Evolutionary conservation across 2,113 vertebrate species (phyloP).

Genomic region (Tachuris rubrigastra): DNA sequence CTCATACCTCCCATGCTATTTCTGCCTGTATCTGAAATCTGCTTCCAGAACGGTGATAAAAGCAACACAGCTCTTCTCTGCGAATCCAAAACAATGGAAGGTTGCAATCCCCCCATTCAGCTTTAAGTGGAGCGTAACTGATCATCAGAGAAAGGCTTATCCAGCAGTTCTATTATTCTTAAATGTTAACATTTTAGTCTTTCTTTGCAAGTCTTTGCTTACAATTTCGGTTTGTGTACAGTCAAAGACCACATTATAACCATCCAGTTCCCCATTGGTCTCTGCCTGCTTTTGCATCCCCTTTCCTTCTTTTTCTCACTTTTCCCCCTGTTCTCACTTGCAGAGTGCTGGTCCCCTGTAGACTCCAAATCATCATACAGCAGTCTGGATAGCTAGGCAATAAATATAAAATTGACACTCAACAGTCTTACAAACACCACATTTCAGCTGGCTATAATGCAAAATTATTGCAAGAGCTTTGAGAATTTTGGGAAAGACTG

Average conservation of each 20-base stretch:
- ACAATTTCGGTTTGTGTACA: background rate
- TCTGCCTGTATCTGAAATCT: background rate
- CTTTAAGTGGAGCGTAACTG: background rate
- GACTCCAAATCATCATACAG: background rate
- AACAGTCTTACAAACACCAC: background rate
- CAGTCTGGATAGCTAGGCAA: background rate
- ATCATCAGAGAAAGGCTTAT: background rate
- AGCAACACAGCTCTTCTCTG: background rate
- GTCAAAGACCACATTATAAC: background rate
- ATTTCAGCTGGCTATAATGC: background rate
- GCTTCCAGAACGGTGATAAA: background rate
- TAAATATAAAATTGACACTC: background rate
- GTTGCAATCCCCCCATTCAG: background rate
- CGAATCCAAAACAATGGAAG: background rate
- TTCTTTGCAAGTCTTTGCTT: background rate
- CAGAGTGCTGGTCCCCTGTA: background rate
- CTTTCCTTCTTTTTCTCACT: background rate
- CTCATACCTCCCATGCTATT: background rate
- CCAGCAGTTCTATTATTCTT: background rate
- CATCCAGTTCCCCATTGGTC: background rate
- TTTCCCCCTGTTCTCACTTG: background rate
- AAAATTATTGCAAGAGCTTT: background rate
- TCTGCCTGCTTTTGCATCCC: background rate
- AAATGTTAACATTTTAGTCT: background rate
- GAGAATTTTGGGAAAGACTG: background rate